Evolutionary conservation across 2,113 vertebrate genomes (phyloP).

Genomic region (Tupaia chinensis): DNA sequence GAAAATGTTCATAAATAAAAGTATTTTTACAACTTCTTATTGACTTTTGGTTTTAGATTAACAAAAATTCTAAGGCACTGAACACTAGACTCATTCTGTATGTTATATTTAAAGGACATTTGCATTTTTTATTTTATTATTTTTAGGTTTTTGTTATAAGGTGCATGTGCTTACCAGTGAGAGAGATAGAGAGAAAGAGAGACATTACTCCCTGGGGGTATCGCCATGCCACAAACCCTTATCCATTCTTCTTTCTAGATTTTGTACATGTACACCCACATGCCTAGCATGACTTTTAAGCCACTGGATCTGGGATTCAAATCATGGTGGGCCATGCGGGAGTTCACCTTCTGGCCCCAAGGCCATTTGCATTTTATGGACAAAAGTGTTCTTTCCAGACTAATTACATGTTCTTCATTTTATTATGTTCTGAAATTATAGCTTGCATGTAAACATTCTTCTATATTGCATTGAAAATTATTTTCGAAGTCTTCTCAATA

Average conservation of each 20-base stretch:
- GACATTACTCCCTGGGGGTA: no score
- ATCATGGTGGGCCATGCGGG: no score
- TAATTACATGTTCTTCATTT: conserved; percentile 21
- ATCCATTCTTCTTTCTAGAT: no score
- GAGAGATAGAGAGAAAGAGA: no score
- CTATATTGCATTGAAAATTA: background rate
- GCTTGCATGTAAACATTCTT: background rate
- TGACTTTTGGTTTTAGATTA: conserved; percentile 5
- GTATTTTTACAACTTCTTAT: background rate
- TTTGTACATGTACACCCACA: no score
- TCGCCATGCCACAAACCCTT: no score
- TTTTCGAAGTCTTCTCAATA: background rate
- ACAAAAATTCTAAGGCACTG: background rate
- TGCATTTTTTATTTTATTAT: background rate
- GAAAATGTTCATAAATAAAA: background rate
- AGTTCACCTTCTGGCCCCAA: no score
- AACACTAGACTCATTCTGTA: background rate
- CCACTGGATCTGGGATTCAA: no score
- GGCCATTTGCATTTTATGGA: conserved; percentile 53
- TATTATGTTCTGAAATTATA: conserved; percentile 15
- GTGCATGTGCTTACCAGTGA: no score
- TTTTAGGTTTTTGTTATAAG: no score
- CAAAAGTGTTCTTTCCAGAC: conserved; percentile 23
- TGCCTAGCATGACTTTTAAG: no score
- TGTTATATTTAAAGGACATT: conserved; percentile 52